Percentiles rank a stretch among this genome's conserved stretches.
These are phyloP conservation scores for Tenrec ecaudatus DNA, from an alignment of 2,113 vertebrate species.

Conservation along the genomic window DNA sequence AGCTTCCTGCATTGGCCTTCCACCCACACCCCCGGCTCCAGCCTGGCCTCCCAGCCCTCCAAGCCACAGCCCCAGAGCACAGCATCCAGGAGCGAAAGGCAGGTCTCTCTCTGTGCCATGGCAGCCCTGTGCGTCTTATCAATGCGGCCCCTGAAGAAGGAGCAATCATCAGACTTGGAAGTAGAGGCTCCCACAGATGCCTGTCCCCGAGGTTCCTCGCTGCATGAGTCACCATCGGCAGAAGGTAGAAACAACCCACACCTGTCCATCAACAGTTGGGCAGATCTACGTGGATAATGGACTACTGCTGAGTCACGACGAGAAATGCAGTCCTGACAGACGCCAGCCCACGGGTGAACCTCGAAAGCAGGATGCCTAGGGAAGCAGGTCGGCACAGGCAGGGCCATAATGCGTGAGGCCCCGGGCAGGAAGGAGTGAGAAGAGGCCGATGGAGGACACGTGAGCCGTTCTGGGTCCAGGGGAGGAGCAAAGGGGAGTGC, in stretches of 20 bases:
- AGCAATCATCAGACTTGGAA: background rate
- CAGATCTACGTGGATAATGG: background rate
- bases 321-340: background rate
- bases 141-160: background rate
- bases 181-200: background rate
- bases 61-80: background rate
- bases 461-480: background rate
- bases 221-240: background rate
- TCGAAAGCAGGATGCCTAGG: background rate
- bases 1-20: background rate
- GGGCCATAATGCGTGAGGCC: background rate
- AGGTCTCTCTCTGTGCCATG: background rate
- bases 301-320: background rate
- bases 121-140: background rate
- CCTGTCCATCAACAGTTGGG: background rate
- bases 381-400: background rate
- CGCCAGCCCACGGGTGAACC: background rate
- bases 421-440: background rate
- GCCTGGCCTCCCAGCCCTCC: background rate
- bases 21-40: background rate
- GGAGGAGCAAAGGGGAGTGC: background rate
- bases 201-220: background rate
- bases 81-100: background rate
- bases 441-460: background rate
- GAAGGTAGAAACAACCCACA: background rate